Evolutionary conservation across 1,140 invertebrate species (phyloP), one percentile per base, ranked within the genome.

Genomic region (Trigoniulus corallinus): DNA sequence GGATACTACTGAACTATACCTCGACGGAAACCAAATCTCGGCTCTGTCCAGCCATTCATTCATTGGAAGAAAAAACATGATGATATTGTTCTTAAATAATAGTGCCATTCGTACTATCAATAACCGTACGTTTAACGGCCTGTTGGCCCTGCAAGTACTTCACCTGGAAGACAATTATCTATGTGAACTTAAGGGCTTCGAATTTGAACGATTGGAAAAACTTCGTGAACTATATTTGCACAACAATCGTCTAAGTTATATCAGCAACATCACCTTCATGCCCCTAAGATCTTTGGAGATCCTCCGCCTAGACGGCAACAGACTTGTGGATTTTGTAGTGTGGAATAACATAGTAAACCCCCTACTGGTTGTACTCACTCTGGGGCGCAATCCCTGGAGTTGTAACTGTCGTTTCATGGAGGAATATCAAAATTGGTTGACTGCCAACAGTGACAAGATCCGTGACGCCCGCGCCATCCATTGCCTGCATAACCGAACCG

Each of bases 1-100:
- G 88, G 88, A 94, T 63, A 86, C 84, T 0, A 92, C 88, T 23
- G 84, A 89, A 63, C 78, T 92, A 18, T 92, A 88, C 62, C 68
- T 94, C 47, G 88, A 93, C 63, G 87, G 87, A 22, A 94, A 92
- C 63, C 76, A 84, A 56, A 80, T 93, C 48, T 77, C 74, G 43
- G 79, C 84, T 62, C 63, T 93, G 43, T 80, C 84, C 60, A 85
- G 86, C 62, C 87, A 92, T 61, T 81, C 83, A 23, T 89, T 94
- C 63, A 92, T 93, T 58, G 88, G 88, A 0, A 72, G 87, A 12
- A 91, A 91, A 66, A 91, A 92, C 64, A 79, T 92, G 74, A 72
- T 79, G 53, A 77, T 81, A 15, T 64, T 94, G 0, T 91, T 79
- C 63, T 81, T 92, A 22, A 94, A 94, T 66, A 78, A 75, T 53